Evolutionary conservation across 2,888 invertebrate species (phyloP), one percentile per base, ranked within the genome.

Genomic region (Orthosia incerta): DNA sequence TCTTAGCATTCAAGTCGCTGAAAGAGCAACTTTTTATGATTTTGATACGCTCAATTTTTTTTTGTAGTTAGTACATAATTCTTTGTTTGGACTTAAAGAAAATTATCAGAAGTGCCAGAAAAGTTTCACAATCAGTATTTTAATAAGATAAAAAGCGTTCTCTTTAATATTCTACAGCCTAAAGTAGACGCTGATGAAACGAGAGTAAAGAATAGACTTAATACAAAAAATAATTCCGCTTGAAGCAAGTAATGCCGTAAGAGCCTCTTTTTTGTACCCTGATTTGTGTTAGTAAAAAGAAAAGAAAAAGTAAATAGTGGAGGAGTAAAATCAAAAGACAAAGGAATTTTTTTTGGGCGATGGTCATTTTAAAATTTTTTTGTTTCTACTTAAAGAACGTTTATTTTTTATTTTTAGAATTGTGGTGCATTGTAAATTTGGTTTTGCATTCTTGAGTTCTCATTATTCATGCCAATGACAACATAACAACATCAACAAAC

Each of bases 171-270:
- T 71, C 64, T 26, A 62, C 26, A 31, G 56, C 15, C 18, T 0
- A 51, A 76, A 65, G 56, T 77, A 46, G 56, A 57, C 18, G 55
- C 45, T 50, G 77, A 64, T 20, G 46, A 65, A 13, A n/a, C 64
- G 31, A 31, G 23, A 39, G 50, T 39, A 64, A 68, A 46, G 31
- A 64, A 23, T 39, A 50, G 61, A 1, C 26, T 61, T 26, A 45
- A 15, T 1, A 50, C 48, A 53, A 65, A 71, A 71, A 77, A 64
- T 57, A 71, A 62, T 66, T 72, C 61, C 56, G 56, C 50, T 71
- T 71, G 15, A 64, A 77, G 59, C 26, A 3, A 70, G 55, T 50
- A 23, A 63, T 76, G 20, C n/a, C n/a, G n/a, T n/a, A n/a, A n/a
- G n/a, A 64, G 23, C 26, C 55, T n/a, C 60, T 71, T 60, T 70